Percentiles rank a stretch among this genome's conserved stretches.
phyloP scores from a whole-genome alignment of 1,140 invertebrate genomes.

The Watersipora subatra region DNA sequence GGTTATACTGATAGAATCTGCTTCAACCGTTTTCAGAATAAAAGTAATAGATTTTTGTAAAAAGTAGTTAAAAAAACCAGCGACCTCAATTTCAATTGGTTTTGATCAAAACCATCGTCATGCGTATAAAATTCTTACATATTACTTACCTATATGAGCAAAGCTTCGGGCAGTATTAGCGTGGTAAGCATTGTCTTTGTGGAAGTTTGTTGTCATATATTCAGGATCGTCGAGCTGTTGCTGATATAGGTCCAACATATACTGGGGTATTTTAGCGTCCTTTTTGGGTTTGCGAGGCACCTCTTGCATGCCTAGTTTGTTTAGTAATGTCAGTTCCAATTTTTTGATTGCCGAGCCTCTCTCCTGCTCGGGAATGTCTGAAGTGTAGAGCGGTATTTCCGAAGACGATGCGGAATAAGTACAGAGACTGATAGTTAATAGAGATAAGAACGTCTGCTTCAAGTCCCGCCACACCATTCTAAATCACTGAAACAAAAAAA shows the following conservation, averaged over 20 bases:
- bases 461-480: not conserved
- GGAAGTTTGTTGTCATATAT: slow-evolving; percentile 12
- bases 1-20: too few relatives aligned
- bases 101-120: too few relatives aligned
- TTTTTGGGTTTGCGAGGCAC: slow-evolving; percentile 44
- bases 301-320: slow-evolving; percentile 57
- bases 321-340: slow-evolving; percentile 55
- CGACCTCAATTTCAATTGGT: too few relatives aligned
- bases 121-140: too few relatives aligned
- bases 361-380: not conserved
- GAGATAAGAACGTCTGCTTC: not conserved
- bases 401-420: slow-evolving; percentile 2
- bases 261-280: slow-evolving; percentile 55
- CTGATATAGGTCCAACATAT: slow-evolving; percentile 60
- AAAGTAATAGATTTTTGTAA: too few relatives aligned
- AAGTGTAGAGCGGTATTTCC: not conserved
- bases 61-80: too few relatives aligned
- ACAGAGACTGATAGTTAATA: not conserved
- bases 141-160: slow-evolving; percentile 8
- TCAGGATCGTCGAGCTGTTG: slow-evolving; percentile 42
- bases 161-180: slow-evolving; percentile 7
- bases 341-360: slow-evolving; percentile 25
- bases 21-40: too few relatives aligned
- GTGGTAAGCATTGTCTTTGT: slow-evolving; percentile 7
- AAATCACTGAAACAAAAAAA: not conserved